These are phyloP conservation scores for Thamnaconus septentrionalis DNA, from an alignment of 2,113 vertebrate species.

Conservation along the genomic window DNA sequence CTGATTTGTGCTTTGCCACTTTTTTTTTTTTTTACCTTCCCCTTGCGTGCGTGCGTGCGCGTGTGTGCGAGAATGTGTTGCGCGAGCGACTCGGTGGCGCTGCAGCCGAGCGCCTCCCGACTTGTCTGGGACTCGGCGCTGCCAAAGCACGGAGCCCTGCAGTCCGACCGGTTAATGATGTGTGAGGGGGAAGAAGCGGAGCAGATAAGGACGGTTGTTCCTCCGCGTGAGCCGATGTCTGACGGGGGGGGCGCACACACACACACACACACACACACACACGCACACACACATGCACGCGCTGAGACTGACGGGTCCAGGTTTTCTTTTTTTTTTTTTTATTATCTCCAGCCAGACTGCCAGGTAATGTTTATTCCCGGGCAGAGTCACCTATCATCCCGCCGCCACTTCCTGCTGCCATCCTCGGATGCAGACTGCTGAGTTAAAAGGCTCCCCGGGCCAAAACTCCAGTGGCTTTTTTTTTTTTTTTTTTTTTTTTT, in stretches of 20 bases:
- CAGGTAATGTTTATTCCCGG: conserved; percentile 52
- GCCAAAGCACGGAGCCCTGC: conserved; percentile 45
- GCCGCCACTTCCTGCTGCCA: conserved; percentile 50
- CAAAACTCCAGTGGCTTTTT: conserved; percentile 46
- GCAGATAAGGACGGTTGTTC: conserved; percentile 59
- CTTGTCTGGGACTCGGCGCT: conserved; percentile 39
- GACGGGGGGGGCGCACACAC: not conserved
- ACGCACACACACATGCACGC: conserved; percentile 17
- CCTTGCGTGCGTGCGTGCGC: not conserved
- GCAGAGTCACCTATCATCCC: conserved; percentile 51
- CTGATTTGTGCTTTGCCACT: no score
- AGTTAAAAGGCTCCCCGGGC: conserved; percentile 61
- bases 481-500: no score
- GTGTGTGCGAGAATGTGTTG: not conserved
- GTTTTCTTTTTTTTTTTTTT: conserved; percentile 14
- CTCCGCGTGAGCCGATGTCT: conserved; percentile 37
- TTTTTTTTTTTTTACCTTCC: conserved; percentile 41
- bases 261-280: not conserved
- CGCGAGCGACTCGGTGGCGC: conserved; percentile 22
- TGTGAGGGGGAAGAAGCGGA: conserved; percentile 51
- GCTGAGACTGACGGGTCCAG: conserved; percentile 54
- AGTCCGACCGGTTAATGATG: conserved; percentile 59
- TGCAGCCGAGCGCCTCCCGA: conserved; percentile 26
- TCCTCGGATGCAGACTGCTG: conserved; percentile 50
- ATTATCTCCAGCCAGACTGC: conserved; percentile 55